Evolutionary conservation across 2,888 invertebrate species (phyloP), one percentile per base, ranked within the genome.

Genomic region (Panopea generosa): DNA sequence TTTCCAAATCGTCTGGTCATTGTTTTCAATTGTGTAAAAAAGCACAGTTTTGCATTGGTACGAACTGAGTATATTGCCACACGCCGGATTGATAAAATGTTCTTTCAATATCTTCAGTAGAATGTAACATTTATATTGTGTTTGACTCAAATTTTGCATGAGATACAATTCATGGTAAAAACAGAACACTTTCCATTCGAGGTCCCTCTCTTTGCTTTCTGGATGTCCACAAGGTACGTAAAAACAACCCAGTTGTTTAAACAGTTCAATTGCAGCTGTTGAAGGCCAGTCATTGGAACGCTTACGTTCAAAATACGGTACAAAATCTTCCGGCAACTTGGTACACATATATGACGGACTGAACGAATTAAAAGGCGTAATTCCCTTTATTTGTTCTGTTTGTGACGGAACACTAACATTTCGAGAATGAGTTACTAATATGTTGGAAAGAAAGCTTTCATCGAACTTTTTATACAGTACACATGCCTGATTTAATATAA

Each of bases 91-190:
- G 33, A 56, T 56, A 29, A 56, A n/a, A n/a, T 56, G 11, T 18
- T 56, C 26, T 11, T 56, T 56, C 26, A 56, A 26, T 16, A 56
- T 29, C 20, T 56, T 56, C 11, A 56, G 56, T 29, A 56, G 18
- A 26, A 56, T n/a, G 20, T 33, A 56, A 29, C 56, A 56, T 56
- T 56, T 56, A 26, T 9, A 29, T 29, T 56, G 56, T 29, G 33
- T 18, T 29, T 27, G 56, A 20, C 18, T 56, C 9, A 56, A n/a
- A 7, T 26, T 27, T 24, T 22, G 11, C 56, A 56, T 33, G 9
- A 56, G 7, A 9, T 18, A 16, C 7, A 16, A 11, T n/a, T 56
- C 56, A 16, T 56, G 56, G n/a, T 24, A 20, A 16, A 27, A 29
- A 6, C 26, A 56, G 14, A 27, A 56, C 22, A 56, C 14, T 29